Evolutionary conservation across 2,797 vertebrate genomes (phyloP), one percentile per base, ranked within the genome.

Genomic region (Lophius americanus): DNA sequence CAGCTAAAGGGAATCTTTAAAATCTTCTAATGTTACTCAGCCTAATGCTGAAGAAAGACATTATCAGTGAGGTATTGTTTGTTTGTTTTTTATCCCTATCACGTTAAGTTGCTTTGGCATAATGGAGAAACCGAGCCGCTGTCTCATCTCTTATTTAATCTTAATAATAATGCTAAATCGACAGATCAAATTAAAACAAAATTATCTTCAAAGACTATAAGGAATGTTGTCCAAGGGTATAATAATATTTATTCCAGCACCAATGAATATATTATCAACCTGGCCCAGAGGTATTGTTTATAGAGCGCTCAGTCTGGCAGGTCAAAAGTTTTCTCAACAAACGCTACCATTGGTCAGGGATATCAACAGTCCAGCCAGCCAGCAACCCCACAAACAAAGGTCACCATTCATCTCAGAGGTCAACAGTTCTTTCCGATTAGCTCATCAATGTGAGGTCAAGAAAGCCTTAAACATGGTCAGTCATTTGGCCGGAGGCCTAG

Each of bases 271-370:
- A 52, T 53, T 53, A 56, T 71, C 67, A 60, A 55, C 56, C 73
- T 52, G 63, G 75, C 79, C 76, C 10, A 2, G 49, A 78, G 73
- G 50, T 59, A 57, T 68, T 39, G 33, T 71, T 70, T 81, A 36
- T 11, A 60, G 60, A 32, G 13, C 78, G 78, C 43, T 70, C 78
- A 76, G 75, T 75, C 67, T 49, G 59, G 13, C 52, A 69, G 88
- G 88, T 92, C 89, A 91, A 82, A 90, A 87, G 89, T 86, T 88
- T 81, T 78, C 75, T 73, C 87, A 91, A 91, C 82, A 91, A 88
- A 80, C 23, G 64, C 68, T 78, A 65, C 68, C 76, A 88, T 82
- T 86, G 85, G 83, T 87, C 82, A 85, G 44, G 39, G 75, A 83
- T 82, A 85, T 92, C 85, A 88, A 81, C 72, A 85, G 77, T 81